Base-by-base conservation (phyloP, 2,888 invertebrate genomes). In the Xiphydria camelus region DNA sequence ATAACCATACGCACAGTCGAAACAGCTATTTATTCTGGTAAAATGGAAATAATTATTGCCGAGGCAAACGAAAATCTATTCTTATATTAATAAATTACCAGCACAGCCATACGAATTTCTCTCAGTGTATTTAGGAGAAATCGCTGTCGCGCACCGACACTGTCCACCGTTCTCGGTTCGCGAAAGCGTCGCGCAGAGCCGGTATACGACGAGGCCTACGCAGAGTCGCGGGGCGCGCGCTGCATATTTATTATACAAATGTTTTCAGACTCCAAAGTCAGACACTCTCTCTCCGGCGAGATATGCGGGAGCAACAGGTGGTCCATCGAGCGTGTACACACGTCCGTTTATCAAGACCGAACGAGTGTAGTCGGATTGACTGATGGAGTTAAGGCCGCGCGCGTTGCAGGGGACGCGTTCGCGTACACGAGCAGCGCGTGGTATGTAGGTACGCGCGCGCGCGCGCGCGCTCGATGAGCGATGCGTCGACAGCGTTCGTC, bases 291-390 rank as follows among this genome's bases (percentile, higher is more conserved):
- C n/a, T n/a, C n/a, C n/a, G 19, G 10, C 23, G 18, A 45, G 44
- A 17, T 40, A 38, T 22, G 48, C 47, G 42, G 39, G 45, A 36
- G 70, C 74, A 75, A 75, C 75, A 75, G 73, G 74, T 75, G 73
- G 73, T 68, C 72, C 69, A 73, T 75, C 73, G 73, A 75, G 64
- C 68, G 64, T 66, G n/a, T n/a, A n/a, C n/a, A 68, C 73, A 74
- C 73, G 69, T 73, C 73, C 74, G 73, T 71, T 74, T 75, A 74
- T 73, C 75, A 73, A 71, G 70, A 70, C 69, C 73, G 73, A 75
- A 75, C 71, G 70, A 75, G 72, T 75, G 72, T 66, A 72, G 73
- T 73, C 64, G 69, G 68, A 75, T 75, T 75, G 75, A 75, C 71
- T 71, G 75, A 75, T 73, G 70, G 73, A 62, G 61, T 68, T 64